Evolutionary conservation across 2,113 vertebrate genomes (phyloP), one percentile per base, ranked within the genome.

Genomic region (Pseudopodoces humilis): DNA sequence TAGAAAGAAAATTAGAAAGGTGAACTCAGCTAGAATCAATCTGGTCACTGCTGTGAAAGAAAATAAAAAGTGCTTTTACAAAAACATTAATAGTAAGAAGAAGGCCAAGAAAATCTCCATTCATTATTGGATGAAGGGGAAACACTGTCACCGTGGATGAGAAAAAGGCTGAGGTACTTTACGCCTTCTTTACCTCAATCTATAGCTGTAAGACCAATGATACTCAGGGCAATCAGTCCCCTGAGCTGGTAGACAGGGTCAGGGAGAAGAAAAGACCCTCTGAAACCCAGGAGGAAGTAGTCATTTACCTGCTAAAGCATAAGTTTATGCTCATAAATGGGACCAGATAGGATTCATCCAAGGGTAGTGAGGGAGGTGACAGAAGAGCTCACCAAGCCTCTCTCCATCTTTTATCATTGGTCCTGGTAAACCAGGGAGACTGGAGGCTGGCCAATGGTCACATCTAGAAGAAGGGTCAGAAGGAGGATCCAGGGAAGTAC

Each of bases 191-290:
- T 50, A 21, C 14, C 13, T 43, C 35, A 19, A 27, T 44, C 27
- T 37, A 0, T 28, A 72, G 13, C 3, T 2, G 0, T 37, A 44
- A 28, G 12, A 33, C 7, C 37, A 35, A 31, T 13, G 23, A 50
- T 58, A 14, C 31, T 33, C 18, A 35, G 43, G 31, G 14, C 9
- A 50, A 13, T 41, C 31, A 65, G 15, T 80, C 11, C 6, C 5
- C 27, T 64, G 43, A 80, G 5, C 13, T 43, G 25, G 22, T 23
- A 43, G 35, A 27, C 25, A 49, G 30, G 15, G n/a, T n/a, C 17
- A 24, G 20, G 41, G 16, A 63, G 17, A 22, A 62, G 18, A 62
- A 69, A 39, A 53, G 11, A n/a, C 4, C 4, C 33, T 37, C 64
- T 47, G 41, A 23, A 70, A 25, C 4, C 7, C 23, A 41, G 19